phyloP scores from a whole-genome alignment of 2,888 invertebrate species.

The Lycophotia porphyrea region DNA sequence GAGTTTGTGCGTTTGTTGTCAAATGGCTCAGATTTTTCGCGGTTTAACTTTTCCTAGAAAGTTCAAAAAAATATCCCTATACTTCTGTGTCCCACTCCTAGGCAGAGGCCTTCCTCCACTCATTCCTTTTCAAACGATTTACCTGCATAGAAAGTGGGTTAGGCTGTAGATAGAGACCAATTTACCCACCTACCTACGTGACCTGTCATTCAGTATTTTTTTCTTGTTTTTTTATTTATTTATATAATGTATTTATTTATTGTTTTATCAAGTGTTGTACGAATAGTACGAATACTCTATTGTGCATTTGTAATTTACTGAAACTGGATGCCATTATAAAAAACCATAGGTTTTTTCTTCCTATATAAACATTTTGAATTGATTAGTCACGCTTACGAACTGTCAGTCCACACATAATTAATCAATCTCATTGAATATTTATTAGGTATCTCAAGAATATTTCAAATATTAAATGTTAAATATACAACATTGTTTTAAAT shows the following conservation, averaged over 20 bases:
- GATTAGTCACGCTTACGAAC: constrained; percentile 5
- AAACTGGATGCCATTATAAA: background rate
- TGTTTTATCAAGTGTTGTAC: background rate
- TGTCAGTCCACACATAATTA: constrained; percentile 28
- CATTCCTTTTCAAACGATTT: background rate
- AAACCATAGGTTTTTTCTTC: background rate
- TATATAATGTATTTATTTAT: background rate
- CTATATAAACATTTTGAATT: background rate
- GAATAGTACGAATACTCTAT: background rate
- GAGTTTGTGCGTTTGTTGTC: constrained; percentile 7
- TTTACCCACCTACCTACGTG: too few species aligned
- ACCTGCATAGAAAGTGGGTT: background rate
- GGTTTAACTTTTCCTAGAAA: too few species aligned
- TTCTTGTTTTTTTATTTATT: background rate
- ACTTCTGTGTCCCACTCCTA: background rate
- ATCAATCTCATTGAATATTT: constrained; percentile 24
- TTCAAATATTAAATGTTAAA: background rate
- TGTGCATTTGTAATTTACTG: background rate
- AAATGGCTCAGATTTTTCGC: background rate
- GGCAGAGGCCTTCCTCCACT: background rate
- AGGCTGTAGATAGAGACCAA: background rate
- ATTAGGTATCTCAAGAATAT: constrained; percentile 7
- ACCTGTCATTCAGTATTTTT: background rate
- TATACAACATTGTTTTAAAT: constrained; percentile 17
- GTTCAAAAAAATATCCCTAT: too few species aligned